Percentiles rank a stretch among this genome's conserved stretches.
Evolutionary conservation across 23 tunicate species (phyloP).

Genomic region (Oikopleura albicans): DNA sequence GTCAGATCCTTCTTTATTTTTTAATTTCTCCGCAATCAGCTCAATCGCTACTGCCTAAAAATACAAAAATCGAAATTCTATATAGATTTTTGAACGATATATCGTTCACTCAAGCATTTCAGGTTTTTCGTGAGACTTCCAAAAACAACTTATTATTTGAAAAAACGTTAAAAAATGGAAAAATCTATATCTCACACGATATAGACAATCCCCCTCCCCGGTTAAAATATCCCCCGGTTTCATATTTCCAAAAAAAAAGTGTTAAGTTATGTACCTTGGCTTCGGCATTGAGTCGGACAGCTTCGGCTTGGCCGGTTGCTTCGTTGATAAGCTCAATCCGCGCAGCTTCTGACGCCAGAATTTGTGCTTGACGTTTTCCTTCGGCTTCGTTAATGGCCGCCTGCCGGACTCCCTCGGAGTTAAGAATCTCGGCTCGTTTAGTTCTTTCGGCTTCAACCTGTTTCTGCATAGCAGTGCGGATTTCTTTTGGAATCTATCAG

Average conservation of each 20-base stretch:
- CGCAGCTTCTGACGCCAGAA: conserved; percentile 69
- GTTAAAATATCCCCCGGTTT: too few species aligned
- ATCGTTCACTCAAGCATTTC: too few species aligned
- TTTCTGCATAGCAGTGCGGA: conserved; percentile 92
- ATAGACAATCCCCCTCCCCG: too few species aligned
- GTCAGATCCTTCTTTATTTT: conserved; percentile 34
- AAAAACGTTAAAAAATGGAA: too few species aligned
- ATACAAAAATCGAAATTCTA: too few species aligned
- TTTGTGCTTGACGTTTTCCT: conserved; percentile 62
- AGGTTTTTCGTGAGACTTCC: too few species aligned
- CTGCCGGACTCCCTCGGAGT: conserved; percentile 59
- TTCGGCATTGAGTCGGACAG: conserved; percentile 58
- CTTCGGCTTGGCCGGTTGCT: conserved; percentile 86
- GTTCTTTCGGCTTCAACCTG: conserved; percentile 94
- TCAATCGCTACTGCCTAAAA: conserved; percentile 43
- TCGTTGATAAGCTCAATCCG: conserved; percentile 63
- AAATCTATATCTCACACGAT: too few species aligned
- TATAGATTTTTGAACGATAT: too few species aligned
- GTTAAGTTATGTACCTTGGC: too few species aligned
- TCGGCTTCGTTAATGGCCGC: conserved; percentile 71
- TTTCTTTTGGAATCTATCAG: conserved; percentile 56
- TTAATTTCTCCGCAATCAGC: conserved; percentile 32
- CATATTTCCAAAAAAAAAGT: too few species aligned
- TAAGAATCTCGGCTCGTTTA: conserved; percentile 56
- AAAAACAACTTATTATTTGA: too few species aligned